These are phyloP conservation scores for Promerops cafer DNA, from an alignment of 2,113 vertebrate species.

Conservation along the genomic window DNA sequence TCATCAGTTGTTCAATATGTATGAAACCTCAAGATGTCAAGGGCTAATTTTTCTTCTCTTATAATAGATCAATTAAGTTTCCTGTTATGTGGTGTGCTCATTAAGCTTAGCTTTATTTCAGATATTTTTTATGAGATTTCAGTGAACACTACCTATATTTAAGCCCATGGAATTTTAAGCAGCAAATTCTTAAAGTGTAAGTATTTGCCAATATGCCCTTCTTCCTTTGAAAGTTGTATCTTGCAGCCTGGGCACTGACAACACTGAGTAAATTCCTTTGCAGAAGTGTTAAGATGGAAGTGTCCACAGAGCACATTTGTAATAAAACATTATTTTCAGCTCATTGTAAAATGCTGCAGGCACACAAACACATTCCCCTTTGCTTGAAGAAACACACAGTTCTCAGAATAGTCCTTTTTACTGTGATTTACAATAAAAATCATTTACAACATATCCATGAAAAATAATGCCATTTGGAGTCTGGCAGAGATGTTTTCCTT, in stretches of 20 bases:
- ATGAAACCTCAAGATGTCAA: background rate
- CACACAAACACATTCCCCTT: background rate
- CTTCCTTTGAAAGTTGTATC: background rate
- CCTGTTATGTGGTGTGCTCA: background rate
- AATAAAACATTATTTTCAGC: background rate
- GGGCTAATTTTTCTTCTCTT: background rate
- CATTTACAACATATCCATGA: constrained; percentile 55
- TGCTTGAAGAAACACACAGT: background rate
- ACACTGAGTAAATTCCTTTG: background rate
- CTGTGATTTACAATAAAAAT: constrained; percentile 62
- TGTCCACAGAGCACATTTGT: background rate
- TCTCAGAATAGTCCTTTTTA: constrained; percentile 52
- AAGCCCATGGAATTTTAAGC: background rate
- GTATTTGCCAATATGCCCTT: background rate
- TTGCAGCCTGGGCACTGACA: background rate
- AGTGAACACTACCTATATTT: background rate
- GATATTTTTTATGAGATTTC: background rate
- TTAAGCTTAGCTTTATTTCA: background rate
- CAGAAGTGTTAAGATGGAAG: background rate
- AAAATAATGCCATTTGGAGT: constrained; percentile 59
- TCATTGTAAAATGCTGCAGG: background rate
- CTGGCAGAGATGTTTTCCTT: constrained; percentile 55
- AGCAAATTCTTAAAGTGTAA: background rate
- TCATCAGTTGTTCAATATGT: background rate
- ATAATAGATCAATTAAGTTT: background rate